Evolutionary conservation across 2,888 invertebrate species (phyloP).

Genomic region (Habroteleia sp.): DNA sequence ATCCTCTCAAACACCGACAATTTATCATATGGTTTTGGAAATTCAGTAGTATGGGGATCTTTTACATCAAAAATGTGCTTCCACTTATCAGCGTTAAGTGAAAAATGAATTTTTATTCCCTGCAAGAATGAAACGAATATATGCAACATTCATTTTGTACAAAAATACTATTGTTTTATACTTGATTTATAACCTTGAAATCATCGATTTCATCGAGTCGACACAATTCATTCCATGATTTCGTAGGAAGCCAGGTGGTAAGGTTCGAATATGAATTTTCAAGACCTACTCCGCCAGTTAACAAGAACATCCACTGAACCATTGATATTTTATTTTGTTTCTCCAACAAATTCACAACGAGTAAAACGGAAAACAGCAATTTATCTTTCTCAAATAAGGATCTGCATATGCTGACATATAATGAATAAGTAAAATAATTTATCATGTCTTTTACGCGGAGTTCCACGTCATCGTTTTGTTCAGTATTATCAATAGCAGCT

Average conservation of each 20-base stretch:
- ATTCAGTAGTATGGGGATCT: constrained; percentile 86
- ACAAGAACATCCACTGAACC: constrained; percentile 91
- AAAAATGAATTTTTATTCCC: constrained; percentile 87
- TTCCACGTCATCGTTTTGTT: constrained; percentile 90
- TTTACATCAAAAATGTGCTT: constrained; percentile 87
- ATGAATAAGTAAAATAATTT: constrained; percentile 92
- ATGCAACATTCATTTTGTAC: neutral
- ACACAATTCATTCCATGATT: constrained; percentile 91
- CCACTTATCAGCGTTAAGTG: constrained; percentile 84
- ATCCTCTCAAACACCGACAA: constrained; percentile 88
- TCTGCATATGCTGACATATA: constrained; percentile 95
- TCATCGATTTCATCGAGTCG: constrained; percentile 83
- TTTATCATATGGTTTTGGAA: constrained; percentile 88
- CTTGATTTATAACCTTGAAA: constrained; percentile 79
- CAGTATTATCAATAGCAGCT: constrained; percentile 92
- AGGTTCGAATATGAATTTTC: constrained; percentile 89
- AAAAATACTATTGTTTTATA: constrained; percentile 5
- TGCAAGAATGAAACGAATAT: too few species aligned
- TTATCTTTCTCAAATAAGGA: constrained; percentile 98
- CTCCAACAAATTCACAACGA: constrained; percentile 87
- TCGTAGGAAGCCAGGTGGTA: constrained; percentile 86
- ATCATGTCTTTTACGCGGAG: constrained; percentile 88
- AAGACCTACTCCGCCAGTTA: constrained; percentile 92
- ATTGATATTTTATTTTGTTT: constrained; percentile 83
- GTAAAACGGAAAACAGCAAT: constrained; percentile 90